Base-by-base conservation (phyloP, 2,797 vertebrate species). In the Microctenopoma steveboyesi region DNA sequence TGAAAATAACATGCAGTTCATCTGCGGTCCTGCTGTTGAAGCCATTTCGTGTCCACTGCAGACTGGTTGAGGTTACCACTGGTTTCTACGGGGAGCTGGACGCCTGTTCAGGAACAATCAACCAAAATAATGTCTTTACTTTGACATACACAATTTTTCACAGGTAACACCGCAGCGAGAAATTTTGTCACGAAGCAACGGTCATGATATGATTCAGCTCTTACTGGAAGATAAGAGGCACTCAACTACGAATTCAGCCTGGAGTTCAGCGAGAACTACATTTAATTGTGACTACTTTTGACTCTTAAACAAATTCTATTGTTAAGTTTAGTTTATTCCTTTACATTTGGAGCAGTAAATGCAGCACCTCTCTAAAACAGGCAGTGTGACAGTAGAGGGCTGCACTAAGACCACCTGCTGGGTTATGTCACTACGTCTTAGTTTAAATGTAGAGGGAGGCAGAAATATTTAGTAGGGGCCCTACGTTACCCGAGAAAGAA, bases 21-120 rank as follows among this genome's bases (percentile, higher is more conserved):
- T 59, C 78, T 55, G 78, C 18, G 10, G 57, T 73, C 69, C 62
- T 35, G 30, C 47, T 56, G 78, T 22, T 35, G 68, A 54, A 48
- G 80, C 74, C 54, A 37, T 46, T 42, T 74, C 72, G 42, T 1
- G 46, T 53, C 75, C 68, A n/a, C 74, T 11, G 70, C 57, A 0
- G 53, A 64, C 68, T 11, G 35, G 59, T 66, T 77, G 5, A 79
- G 72, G 77, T 93, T 92, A 94, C 90, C 91, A 93, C 77, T 87
- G 90, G 89, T 93, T 90, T 79, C 91, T 89, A 25, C 92, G 91
- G 9, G 93, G 93, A 71, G 91, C 83, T n/a, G 90, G 94, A 13
- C 94, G 94, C 91, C 94, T 94, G 94, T 94, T 92, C 83, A 88
- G 78, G 90, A 86, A 94, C 84, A 93, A 93, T 83, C 88, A 86